Conservation (phyloP, 2,113 vertebrate species). For the Chrysemys picta region DNA sequence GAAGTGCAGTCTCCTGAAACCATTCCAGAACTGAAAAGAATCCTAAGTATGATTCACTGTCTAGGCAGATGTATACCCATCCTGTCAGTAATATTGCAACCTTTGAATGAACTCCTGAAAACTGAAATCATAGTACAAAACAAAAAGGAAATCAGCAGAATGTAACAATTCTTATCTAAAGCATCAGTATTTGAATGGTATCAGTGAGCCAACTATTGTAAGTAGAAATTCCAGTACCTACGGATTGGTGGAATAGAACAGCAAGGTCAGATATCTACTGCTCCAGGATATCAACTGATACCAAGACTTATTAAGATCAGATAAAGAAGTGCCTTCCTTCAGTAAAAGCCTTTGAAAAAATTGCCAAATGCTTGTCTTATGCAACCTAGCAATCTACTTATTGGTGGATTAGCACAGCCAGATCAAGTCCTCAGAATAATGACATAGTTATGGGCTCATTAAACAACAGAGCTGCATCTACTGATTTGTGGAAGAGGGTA, state of each 20-base stretch:
- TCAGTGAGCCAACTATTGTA: neutral
- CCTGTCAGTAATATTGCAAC: neutral
- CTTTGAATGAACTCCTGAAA: neutral
- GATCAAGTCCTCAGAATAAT: neutral
- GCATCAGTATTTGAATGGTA: neutral
- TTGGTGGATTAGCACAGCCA: neutral
- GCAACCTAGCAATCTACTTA: neutral
- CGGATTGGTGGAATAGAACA: neutral
- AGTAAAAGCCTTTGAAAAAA: neutral
- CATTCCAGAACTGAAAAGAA: neutral
- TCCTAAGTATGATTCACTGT: neutral
- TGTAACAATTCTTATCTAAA: neutral
- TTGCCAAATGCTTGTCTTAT: rapidly evolving
- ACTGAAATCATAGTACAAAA: neutral
- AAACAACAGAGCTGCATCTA: neutral
- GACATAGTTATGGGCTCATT: neutral
- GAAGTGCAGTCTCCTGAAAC: neutral
- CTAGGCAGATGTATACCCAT: neutral
- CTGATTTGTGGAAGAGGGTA: neutral
- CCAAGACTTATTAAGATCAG: neutral
- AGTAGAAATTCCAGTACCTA: neutral
- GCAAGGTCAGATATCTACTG: neutral
- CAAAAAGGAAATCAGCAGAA: neutral
- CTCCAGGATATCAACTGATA: neutral
- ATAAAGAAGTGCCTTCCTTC: neutral